Conservation (phyloP, 2,888 invertebrate genomes). For the Alcis repandata region DNA sequence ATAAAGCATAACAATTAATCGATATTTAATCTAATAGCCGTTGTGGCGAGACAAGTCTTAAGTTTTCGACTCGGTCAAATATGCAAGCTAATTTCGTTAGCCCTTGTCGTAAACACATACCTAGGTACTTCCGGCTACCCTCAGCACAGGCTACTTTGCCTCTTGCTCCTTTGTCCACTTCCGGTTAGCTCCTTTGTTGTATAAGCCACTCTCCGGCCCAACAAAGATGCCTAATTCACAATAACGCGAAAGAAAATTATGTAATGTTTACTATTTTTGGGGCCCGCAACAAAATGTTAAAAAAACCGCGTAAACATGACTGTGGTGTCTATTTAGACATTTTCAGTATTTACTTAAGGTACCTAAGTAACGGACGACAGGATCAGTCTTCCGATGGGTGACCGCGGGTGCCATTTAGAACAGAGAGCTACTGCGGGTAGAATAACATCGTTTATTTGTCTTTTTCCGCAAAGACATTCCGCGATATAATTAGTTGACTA, state of each 20-base stretch:
- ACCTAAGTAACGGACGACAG: no score
- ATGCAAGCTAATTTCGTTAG: slow-evolving; percentile 1
- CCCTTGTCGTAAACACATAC: slow-evolving; percentile 10
- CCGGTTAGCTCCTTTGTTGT: slow-evolving; percentile 9
- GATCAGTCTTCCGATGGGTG: no score
- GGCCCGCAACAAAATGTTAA: background rate
- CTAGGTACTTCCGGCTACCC: slow-evolving; percentile 15
- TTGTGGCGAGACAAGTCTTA: background rate
- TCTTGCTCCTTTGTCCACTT: slow-evolving; percentile 11
- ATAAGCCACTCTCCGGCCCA: background rate
- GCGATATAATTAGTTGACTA: no score
- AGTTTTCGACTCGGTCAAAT: background rate
- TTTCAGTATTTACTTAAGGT: no score
- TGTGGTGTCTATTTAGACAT: no score
- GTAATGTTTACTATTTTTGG: background rate
- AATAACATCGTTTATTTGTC: no score
- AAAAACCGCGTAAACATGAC: background rate
- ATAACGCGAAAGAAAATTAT: background rate
- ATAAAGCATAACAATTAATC: no score
- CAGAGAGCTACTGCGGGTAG: no score
- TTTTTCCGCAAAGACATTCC: no score
- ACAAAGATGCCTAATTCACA: background rate
- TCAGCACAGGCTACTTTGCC: slow-evolving; percentile 7
- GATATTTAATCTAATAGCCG: no score
- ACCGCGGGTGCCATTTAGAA: no score